phyloP scores from a whole-genome alignment of 2,113 vertebrate species.

The Tychaedon coryphoeus region DNA sequence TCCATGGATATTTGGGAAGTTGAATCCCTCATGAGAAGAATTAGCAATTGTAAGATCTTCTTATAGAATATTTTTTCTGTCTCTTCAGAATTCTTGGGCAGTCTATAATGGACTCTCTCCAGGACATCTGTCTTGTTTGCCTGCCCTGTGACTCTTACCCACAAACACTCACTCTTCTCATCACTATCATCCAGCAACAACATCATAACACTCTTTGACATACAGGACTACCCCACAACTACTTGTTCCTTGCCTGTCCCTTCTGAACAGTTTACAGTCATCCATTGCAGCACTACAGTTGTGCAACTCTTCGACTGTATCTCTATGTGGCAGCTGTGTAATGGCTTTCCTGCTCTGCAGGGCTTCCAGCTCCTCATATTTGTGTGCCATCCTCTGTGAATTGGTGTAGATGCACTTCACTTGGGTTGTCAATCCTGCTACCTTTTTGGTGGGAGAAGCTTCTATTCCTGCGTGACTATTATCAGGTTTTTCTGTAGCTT shows the following conservation, averaged over 20 bases:
- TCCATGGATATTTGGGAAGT: not conserved
- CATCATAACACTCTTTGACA: not conserved
- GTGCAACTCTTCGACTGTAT: not conserved
- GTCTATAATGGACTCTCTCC: not conserved
- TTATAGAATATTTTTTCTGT: too few relatives aligned
- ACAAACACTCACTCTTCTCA: not conserved
- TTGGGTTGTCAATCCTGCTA: not conserved
- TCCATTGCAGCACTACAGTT: not conserved
- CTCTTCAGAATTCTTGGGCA: not conserved
- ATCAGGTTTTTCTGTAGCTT: not conserved
- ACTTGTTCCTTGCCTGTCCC: not conserved
- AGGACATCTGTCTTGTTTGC: not conserved
- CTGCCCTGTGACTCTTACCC: not conserved
- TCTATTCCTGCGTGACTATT: accelerated
- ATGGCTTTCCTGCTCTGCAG: not conserved
- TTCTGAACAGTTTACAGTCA: not conserved
- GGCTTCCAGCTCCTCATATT: not conserved
- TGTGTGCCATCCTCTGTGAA: not conserved
- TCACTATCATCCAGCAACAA: not conserved
- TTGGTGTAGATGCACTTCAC: accelerated
- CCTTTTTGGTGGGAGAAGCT: not conserved
- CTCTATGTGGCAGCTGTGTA: not conserved
- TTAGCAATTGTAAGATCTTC: too few relatives aligned
- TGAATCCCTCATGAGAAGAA: not conserved
- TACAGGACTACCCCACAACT: not conserved